Evolutionary conservation across 1,140 invertebrate species (phyloP).

Genomic region (Triops longicaudatus): DNA sequence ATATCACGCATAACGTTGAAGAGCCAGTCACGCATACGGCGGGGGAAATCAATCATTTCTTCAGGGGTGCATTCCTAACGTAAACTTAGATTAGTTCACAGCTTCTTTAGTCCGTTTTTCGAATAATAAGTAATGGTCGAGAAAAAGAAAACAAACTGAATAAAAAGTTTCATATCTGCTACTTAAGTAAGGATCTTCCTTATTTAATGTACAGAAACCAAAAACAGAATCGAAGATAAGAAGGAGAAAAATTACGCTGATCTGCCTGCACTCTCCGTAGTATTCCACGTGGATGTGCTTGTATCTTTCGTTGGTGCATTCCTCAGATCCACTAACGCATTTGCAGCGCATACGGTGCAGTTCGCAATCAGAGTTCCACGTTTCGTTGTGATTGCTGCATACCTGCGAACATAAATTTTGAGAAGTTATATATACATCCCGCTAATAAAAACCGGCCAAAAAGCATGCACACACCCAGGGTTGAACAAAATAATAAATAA

Average conservation of each 20-base stretch:
- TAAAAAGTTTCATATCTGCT: too few relatives aligned
- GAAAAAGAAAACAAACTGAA: too few relatives aligned
- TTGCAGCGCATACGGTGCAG: constrained; percentile 82
- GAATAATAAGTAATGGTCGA: neutral
- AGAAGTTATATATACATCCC: neutral
- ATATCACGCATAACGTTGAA: constrained; percentile 93
- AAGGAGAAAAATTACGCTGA: constrained; percentile 49
- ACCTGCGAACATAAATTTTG: constrained; percentile 50
- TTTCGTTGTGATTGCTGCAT: constrained; percentile 88
- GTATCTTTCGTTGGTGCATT: constrained; percentile 63
- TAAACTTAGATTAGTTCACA: constrained; percentile 28
- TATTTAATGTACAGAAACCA: neutral
- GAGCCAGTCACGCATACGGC: constrained; percentile 91
- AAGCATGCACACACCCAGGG: too few relatives aligned
- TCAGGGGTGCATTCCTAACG: constrained; percentile 62
- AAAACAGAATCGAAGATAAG: neutral
- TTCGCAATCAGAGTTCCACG: constrained; percentile 84
- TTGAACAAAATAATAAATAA: too few relatives aligned
- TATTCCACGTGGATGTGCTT: constrained; percentile 88
- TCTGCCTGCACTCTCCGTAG: constrained; percentile 71
- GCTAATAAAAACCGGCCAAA: too few relatives aligned
- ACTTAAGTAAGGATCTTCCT: too few relatives aligned
- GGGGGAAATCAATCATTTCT: constrained; percentile 82
- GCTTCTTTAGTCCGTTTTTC: neutral
- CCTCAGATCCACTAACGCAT: constrained; percentile 64